phyloP scores from a whole-genome alignment of 2,888 invertebrate species.

The Gibbula magus region DNA sequence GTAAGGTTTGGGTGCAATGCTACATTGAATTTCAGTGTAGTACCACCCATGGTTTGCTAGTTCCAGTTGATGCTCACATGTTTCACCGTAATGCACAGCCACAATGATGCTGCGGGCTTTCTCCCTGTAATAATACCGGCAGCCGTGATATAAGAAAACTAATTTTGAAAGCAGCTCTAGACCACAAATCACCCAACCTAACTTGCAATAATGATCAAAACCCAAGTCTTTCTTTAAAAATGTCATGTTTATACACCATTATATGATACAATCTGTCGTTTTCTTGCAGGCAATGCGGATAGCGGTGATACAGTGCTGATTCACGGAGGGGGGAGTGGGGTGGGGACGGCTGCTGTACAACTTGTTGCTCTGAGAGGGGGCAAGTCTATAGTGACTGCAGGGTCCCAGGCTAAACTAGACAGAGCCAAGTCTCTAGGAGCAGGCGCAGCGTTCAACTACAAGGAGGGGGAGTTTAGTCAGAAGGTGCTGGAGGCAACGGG shows the following conservation, averaged over 20 bases:
- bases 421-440: conserved; percentile 70
- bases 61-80: no score
- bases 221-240: no score
- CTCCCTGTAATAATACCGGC: no score
- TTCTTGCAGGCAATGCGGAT: conserved; percentile 62
- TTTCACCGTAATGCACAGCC: no score
- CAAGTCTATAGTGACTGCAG: conserved; percentile 71
- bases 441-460: conserved; percentile 72
- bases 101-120: no score
- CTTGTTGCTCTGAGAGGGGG: conserved; percentile 66
- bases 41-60: no score
- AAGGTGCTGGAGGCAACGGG: conserved; percentile 66
- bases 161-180: no score
- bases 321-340: conserved; percentile 75
- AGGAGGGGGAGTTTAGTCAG: conserved; percentile 66
- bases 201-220: no score
- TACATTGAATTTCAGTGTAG: no score
- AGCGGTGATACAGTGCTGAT: conserved; percentile 72
- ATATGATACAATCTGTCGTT: neutral
- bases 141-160: no score
- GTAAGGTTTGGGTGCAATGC: no score
- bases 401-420: conserved; percentile 69
- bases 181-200: neutral
- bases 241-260: neutral
- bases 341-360: conserved; percentile 75